Evolutionary conservation across 2,113 vertebrate genomes (phyloP), one percentile per base, ranked within the genome.

Genomic region (Piprites chloris): DNA sequence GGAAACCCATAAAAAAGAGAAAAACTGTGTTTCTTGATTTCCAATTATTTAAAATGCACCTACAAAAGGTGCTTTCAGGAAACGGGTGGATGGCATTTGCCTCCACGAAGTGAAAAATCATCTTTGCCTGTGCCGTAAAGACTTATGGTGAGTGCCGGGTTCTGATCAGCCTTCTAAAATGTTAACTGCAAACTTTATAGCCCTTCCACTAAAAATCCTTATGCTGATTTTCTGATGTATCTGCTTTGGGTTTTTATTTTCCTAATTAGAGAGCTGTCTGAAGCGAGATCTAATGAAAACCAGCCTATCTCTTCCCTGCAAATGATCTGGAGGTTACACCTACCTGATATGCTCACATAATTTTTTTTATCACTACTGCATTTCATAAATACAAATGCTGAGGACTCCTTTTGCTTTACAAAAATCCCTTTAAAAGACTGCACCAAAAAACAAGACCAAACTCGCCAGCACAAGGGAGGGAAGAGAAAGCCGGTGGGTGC

Each of bases 21-120:
- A 88, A 90, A 94, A 91, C 16, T 37, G 84, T 55, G 53, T 73
- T 91, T 83, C 90, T 62, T 30, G 44, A 87, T 87, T 92, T 83
- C 83, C 75, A 42, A 6, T 96, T 94, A 85, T 92, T 95, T 89
- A 65, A 93, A 94, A 85, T 1, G 9, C 30, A 93, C 94, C 91
- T 73, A 77, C 66, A 58, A 68, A 85, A 75, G 68, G 71, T 76
- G 80, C 49, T 69, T 84, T 76, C 75, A 41, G 90, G 80, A 83
- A 95, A 66, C 1, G 1, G n/a, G 58, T 2, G 56, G 30, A 50
- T 5, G 35, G 39, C 33, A 1, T 61, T 92, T 37, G 67, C 50
- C 83, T 80, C 50, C 76, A 27, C n/a, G 1, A 14, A 77, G 62
- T 12, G 69, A 74, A 71, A 92, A 89, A 77, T 28, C 28, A 33